A percentile compares a stretch with the other conserved stretches of the same genome.
phyloP scores from a whole-genome alignment of 2,888 invertebrate species.

The Hyposoter dolosus region DNA sequence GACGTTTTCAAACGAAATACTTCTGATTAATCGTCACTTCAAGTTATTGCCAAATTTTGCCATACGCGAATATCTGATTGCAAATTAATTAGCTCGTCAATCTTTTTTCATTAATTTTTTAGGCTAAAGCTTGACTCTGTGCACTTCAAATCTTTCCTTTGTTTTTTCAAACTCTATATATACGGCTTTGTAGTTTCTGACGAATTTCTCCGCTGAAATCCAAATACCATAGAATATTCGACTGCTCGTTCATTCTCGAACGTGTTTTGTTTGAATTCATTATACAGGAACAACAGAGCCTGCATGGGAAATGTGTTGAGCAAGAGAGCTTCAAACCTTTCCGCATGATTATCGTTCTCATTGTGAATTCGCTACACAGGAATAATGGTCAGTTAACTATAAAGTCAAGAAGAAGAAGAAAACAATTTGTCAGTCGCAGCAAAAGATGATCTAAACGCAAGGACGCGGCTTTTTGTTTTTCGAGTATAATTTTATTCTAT shows the following conservation, averaged over 20 bases:
- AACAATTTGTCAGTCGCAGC: background rate
- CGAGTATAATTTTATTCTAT: background rate
- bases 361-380: background rate
- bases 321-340: background rate
- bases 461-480: background rate
- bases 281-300: constrained; percentile 5
- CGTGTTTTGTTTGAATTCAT: background rate
- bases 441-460: background rate
- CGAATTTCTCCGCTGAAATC: background rate
- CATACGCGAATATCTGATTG: background rate
- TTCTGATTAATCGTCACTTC: background rate
- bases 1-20: background rate
- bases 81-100: background rate
- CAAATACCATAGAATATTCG: background rate
- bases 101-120: background rate
- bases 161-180: background rate
- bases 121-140: background rate
- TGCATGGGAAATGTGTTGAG: background rate
- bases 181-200: background rate
- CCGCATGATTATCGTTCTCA: background rate
- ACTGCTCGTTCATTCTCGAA: background rate
- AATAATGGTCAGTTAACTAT: background rate
- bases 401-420: background rate
- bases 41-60: background rate
- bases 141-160: background rate